Evolutionary conservation across 1,140 invertebrate genomes (phyloP).

Genomic region (Rhopalosiphum padi): DNA sequence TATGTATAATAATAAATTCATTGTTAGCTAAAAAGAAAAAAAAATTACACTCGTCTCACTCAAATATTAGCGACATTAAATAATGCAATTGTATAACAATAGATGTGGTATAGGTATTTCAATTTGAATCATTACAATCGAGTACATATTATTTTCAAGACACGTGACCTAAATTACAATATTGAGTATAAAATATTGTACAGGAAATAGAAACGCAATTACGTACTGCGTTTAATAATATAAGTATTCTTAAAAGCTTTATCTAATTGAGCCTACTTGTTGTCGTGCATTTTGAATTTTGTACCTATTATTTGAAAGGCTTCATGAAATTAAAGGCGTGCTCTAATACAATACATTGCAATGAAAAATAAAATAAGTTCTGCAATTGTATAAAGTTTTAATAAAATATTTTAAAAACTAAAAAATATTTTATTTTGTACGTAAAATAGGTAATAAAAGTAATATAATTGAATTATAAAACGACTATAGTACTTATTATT

Average conservation of each 20-base stretch:
- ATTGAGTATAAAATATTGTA: constrained; percentile 7
- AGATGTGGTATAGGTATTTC: constrained; percentile 5
- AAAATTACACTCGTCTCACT: neutral
- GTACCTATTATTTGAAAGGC: neutral
- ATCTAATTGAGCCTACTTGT: constrained; percentile 18
- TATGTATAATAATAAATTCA: neutral
- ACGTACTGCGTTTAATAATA: neutral
- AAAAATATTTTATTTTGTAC: neutral
- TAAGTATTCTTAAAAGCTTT: constrained; percentile 4
- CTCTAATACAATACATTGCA: neutral
- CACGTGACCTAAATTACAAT: constrained; percentile 30
- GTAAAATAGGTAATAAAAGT: neutral
- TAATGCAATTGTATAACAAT: constrained; percentile 7
- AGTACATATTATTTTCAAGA: constrained; percentile 15
- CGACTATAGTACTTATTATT: neutral
- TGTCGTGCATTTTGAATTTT: constrained; percentile 1
- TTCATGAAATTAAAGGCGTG: neutral
- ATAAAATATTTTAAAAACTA: neutral
- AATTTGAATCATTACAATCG: constrained; percentile 33
- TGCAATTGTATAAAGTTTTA: neutral
- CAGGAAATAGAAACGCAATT: neutral
- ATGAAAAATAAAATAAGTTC: neutral
- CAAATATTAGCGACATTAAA: neutral
- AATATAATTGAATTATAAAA: neutral
- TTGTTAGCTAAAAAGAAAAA: neutral